These are phyloP conservation scores for Diarsia brunnea DNA, from an alignment of 2,888 invertebrate species.

Conservation along the genomic window DNA sequence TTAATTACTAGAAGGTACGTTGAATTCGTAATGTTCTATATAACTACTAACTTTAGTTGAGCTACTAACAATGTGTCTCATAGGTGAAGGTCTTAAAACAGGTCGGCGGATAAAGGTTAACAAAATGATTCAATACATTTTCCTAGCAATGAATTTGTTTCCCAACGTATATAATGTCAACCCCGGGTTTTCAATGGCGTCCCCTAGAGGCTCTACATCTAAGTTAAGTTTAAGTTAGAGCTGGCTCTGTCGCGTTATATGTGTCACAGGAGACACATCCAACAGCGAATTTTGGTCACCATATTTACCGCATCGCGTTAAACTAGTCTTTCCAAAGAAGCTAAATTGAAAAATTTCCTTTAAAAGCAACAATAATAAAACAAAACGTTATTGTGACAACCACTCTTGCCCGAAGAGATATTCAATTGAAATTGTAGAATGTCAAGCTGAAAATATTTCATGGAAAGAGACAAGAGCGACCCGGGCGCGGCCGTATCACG, in stretches of 20 bases:
- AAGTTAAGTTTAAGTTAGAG: constrained; percentile 85
- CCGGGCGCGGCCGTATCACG: constrained; percentile 80
- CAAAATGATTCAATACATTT: constrained; percentile 70
- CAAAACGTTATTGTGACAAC: constrained; percentile 50
- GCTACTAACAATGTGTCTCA: background rate
- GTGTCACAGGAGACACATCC: constrained; percentile 81
- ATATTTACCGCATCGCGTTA: constrained; percentile 64
- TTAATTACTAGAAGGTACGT: constrained; percentile 5
- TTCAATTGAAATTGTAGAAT: constrained; percentile 81
- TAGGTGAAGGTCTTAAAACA: constrained; percentile 7
- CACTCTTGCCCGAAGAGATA: constrained; percentile 60
- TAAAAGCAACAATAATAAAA: constrained; percentile 43
- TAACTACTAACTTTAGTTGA: background rate
- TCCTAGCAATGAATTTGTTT: constrained; percentile 73
- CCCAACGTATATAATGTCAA: constrained; percentile 74
- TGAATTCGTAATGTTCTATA: background rate
- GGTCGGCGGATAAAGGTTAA: constrained; percentile 33
- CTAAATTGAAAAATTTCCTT: constrained; percentile 33
- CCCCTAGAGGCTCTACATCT: constrained; percentile 81
- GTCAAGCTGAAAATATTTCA: constrained; percentile 85
- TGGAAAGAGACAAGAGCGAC: constrained; percentile 74
- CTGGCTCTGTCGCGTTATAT: constrained; percentile 77
- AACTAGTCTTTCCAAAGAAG: constrained; percentile 28
- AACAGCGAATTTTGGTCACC: constrained; percentile 75
- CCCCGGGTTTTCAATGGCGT: constrained; percentile 75